Conservation (phyloP, 2,888 invertebrate species). For the Drosophila kanekoi region DNA sequence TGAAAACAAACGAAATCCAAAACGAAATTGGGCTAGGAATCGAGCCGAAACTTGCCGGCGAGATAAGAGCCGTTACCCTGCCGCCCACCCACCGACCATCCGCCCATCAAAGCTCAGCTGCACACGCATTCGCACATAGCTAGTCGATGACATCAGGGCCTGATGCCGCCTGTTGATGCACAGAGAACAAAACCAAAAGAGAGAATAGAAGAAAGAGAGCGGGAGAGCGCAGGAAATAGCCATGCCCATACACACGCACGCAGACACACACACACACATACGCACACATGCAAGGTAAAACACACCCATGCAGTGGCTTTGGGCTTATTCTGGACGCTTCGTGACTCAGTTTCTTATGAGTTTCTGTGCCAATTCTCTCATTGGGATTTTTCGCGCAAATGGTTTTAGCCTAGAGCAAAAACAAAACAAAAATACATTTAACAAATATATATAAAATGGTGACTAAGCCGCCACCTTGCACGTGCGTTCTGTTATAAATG, state of each 20-base stretch:
- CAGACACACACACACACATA: neutral
- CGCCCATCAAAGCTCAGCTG: conserved; percentile 13
- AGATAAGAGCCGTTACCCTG: conserved; percentile 36
- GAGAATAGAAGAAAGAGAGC: neutral
- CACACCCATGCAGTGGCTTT: conserved; percentile 2
- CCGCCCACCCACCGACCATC: neutral
- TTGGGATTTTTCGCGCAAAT: conserved; percentile 13
- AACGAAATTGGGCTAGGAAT: conserved; percentile 1
- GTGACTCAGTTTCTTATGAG: conserved; percentile 37
- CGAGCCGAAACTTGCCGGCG: conserved; percentile 19
- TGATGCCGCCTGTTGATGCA: conserved; percentile 51
- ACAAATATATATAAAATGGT: neutral
- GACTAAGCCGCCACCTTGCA: conserved; percentile 23
- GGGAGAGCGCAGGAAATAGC: conserved; percentile 22
- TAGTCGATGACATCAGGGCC: conserved; percentile 70
- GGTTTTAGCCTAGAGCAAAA: conserved; percentile 3
- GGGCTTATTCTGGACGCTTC: conserved; percentile 1
- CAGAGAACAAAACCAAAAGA: conserved; percentile 13
- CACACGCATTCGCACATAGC: conserved; percentile 63
- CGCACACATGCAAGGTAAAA: conserved; percentile 1
- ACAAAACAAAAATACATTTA: conserved; percentile 1
- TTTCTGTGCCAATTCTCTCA: conserved; percentile 2
- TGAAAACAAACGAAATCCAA: conserved; percentile 30
- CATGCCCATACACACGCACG: neutral
- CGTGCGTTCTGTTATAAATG: conserved; percentile 26